phyloP scores from a whole-genome alignment of 2,797 vertebrate genomes.

The Phyllotis vaccarum region DNA sequence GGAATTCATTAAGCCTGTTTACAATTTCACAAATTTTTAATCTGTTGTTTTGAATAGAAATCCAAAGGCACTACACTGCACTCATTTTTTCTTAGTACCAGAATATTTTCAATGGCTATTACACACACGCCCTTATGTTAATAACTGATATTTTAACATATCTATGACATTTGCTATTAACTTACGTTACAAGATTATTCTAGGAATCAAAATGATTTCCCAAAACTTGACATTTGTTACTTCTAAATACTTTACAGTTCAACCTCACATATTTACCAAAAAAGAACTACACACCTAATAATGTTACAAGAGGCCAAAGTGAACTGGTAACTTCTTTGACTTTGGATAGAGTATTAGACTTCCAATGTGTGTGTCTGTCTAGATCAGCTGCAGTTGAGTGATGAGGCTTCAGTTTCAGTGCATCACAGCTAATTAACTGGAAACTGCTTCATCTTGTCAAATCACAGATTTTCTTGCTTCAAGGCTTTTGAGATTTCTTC shows the following conservation, averaged over 20 bases:
- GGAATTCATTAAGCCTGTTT: constrained; percentile 43
- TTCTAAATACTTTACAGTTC: constrained; percentile 65
- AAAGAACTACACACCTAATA: constrained; percentile 62
- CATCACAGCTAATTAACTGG: constrained; percentile 23
- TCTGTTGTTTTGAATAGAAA: constrained; percentile 29
- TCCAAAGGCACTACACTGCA: constrained; percentile 1
- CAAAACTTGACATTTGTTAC: constrained; percentile 44
- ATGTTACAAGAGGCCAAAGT: constrained; percentile 57
- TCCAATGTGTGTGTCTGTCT: constrained; percentile 20
- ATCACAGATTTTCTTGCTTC: constrained; percentile 53
- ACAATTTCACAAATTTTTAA: constrained; percentile 51
- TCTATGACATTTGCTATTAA: constrained; percentile 41
- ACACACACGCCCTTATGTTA: constrained; percentile 51
- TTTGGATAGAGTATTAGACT: constrained; percentile 50
- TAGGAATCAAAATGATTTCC: constrained; percentile 69
- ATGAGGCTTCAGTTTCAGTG: constrained; percentile 49
- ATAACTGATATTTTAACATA: constrained; percentile 58
- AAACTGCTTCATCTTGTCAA: constrained; percentile 68
- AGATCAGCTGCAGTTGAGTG: constrained; percentile 54
- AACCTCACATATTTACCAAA: neutral
- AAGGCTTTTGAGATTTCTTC: constrained; percentile 72
- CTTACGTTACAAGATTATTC: constrained; percentile 64
- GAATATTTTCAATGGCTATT: too few species aligned
- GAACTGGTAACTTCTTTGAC: constrained; percentile 43
- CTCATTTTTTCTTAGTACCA: constrained; percentile 60